These are phyloP conservation scores for Xanthia icteritia DNA, from an alignment of 2,888 invertebrate species.

Conservation along the genomic window DNA sequence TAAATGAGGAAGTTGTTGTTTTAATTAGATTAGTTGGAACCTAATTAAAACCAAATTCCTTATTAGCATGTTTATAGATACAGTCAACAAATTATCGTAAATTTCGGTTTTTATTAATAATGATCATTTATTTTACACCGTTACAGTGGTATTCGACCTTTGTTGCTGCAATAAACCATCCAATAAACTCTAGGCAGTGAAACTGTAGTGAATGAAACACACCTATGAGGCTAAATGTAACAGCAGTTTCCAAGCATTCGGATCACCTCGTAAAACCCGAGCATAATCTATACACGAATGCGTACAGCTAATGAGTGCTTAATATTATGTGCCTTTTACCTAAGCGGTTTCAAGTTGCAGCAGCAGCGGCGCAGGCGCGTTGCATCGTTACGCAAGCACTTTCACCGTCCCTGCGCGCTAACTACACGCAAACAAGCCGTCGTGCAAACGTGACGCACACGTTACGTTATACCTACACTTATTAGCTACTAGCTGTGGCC, in stretches of 20 bases:
- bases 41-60: neutral
- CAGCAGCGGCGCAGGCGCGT: conserved; percentile 70
- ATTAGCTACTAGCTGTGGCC: conserved; percentile 40
- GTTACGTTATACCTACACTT: conserved; percentile 71
- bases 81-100: neutral
- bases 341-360: conserved; percentile 70
- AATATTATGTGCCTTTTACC: conserved; percentile 58
- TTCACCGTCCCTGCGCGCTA: conserved; percentile 81
- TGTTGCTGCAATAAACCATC: neutral
- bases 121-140: neutral
- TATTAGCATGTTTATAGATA: neutral
- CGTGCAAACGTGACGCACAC: conserved; percentile 70
- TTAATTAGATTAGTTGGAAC: too few species aligned
- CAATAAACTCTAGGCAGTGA: neutral
- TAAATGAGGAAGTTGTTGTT: neutral
- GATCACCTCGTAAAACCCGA: conserved; percentile 16
- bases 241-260: conserved; percentile 14
- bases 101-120: neutral
- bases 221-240: neutral
- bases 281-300: conserved; percentile 24
- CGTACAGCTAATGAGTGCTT: conserved; percentile 34
- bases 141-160: neutral
- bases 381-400: conserved; percentile 87
- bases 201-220: neutral
- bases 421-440: conserved; percentile 69